Conservation (phyloP, 2,113 vertebrate species). For the Trochalopteron elliotii region DNA sequence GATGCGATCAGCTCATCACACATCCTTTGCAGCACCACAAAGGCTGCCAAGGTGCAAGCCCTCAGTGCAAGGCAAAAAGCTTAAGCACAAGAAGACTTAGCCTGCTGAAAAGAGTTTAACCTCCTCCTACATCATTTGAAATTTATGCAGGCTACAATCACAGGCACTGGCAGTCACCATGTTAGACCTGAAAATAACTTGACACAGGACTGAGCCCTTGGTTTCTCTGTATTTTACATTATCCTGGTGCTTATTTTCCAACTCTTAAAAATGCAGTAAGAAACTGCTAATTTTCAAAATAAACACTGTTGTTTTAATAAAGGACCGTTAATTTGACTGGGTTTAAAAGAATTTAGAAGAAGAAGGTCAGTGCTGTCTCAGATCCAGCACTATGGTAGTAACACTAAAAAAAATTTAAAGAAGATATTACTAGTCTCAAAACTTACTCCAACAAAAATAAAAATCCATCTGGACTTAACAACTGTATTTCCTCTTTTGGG, state of each 20-base stretch:
- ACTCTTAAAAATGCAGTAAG: neutral
- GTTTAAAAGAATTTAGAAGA: neutral
- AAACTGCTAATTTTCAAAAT: neutral
- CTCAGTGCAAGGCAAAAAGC: neutral
- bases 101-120: neutral
- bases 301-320: neutral
- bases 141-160: neutral
- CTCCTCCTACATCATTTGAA: neutral
- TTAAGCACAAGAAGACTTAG: neutral
- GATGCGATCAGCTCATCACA: neutral
- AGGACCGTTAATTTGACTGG: neutral
- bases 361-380: neutral
- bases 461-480: slow-evolving; percentile 58
- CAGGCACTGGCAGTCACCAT: neutral
- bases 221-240: neutral
- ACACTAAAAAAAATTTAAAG: neutral
- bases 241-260: neutral
- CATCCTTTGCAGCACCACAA: neutral
- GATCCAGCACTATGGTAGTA: neutral
- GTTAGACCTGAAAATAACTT: neutral
- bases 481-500: slow-evolving; percentile 56
- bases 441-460: slow-evolving; percentile 52
- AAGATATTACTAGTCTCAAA: neutral
- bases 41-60: neutral
- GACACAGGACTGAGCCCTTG: neutral